Conservation (phyloP, 2,113 vertebrate species). For the Halcyon malimbica region DNA sequence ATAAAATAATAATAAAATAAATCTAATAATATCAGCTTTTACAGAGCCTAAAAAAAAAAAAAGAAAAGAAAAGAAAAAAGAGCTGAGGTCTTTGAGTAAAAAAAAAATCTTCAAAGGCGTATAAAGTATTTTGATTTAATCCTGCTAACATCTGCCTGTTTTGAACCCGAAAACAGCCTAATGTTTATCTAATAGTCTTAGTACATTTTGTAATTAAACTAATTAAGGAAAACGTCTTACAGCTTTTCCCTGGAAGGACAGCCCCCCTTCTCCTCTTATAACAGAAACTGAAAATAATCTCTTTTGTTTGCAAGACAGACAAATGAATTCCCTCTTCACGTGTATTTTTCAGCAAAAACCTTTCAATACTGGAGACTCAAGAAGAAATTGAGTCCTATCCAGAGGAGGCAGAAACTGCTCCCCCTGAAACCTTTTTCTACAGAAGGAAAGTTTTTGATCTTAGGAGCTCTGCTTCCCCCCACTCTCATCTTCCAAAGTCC, state of each 20-base stretch:
- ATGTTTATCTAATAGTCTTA: constrained; percentile 71
- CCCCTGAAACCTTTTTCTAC: constrained; percentile 25
- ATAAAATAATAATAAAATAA: neutral
- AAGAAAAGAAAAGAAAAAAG: neutral
- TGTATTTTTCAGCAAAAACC: constrained; percentile 31
- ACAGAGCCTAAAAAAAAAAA: neutral
- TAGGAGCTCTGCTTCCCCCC: constrained; percentile 59
- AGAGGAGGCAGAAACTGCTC: constrained; percentile 1
- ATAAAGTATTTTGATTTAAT: constrained; percentile 69
- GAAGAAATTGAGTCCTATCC: constrained; percentile 24
- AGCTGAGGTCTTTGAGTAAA: constrained; percentile 26
- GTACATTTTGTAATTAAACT: constrained; percentile 72
- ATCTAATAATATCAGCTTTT: constrained; percentile 33
- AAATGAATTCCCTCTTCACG: constrained; percentile 14
- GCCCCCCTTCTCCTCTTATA: neutral
- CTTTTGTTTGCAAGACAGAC: constrained; percentile 46
- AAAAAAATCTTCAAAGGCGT: constrained; percentile 45
- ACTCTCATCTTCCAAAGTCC: constrained; percentile 66
- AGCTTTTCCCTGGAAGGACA: constrained; percentile 40
- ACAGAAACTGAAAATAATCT: constrained; percentile 56
- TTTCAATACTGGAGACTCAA: constrained; percentile 42
- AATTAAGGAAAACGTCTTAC: constrained; percentile 70
- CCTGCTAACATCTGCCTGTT: constrained; percentile 71
- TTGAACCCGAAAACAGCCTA: constrained; percentile 61
- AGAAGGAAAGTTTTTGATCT: constrained; percentile 73